Conservation (phyloP, 2,113 vertebrate species). For the Sinocyclocheilus rhinocerous region DNA sequence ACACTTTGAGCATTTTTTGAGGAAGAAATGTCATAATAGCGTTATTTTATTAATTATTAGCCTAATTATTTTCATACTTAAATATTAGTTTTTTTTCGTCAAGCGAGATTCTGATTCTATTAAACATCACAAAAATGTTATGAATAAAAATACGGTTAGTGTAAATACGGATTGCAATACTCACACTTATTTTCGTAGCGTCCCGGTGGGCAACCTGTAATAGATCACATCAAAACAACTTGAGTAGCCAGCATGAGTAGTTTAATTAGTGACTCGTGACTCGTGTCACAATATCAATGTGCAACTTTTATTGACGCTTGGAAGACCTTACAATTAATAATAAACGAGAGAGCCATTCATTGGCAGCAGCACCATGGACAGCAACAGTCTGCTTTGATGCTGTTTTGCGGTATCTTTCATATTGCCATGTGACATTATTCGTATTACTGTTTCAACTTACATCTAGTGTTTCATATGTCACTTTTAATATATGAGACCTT, state of each 20-base stretch:
- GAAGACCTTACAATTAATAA: not conserved
- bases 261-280: constrained; percentile 1
- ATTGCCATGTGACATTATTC: not conserved
- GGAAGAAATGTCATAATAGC: not conserved
- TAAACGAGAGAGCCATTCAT: not conserved
- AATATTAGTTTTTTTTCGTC: not conserved
- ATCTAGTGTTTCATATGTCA: not conserved
- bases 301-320: not conserved
- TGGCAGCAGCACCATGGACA: constrained; percentile 40
- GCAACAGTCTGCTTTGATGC: constrained; percentile 22
- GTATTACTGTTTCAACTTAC: not conserved
- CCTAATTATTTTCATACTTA: not conserved
- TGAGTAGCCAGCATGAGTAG: not conserved
- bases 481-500: not conserved
- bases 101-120: not conserved
- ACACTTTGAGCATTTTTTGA: not conserved
- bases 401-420: not conserved
- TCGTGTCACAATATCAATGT: not conserved
- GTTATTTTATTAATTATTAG: accelerated
- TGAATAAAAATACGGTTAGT: not conserved
- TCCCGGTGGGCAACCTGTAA: constrained; percentile 84
- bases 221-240: constrained; percentile 58
- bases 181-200: constrained; percentile 96
- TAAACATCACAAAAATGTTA: not conserved
- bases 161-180: constrained; percentile 61